Evolutionary conservation across 2,113 vertebrate species (phyloP), one percentile per base, ranked within the genome.

Genomic region (Etia nguti): DNA sequence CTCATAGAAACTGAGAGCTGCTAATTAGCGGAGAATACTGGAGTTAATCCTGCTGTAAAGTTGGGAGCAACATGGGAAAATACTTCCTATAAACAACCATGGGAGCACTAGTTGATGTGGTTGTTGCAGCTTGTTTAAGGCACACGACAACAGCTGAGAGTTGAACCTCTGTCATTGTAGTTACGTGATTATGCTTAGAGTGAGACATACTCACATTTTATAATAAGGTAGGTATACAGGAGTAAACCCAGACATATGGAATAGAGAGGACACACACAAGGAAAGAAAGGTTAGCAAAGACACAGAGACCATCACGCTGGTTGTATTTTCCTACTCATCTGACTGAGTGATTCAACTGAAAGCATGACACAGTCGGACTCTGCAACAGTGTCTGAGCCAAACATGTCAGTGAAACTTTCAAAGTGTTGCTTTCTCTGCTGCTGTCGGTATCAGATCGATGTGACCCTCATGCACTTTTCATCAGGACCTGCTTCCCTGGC

Each of bases 151-250:
- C 31, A 38, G 60, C 60, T 8, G 0, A 38, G 60, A 65, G 18
- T 65, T n/a, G 6, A 65, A 38, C 10, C 34, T 38, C 20, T n/a
- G 16, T 65, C 4, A 0, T 0, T 22, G 60, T 65, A 0, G 60
- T 65, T 38, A 65, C 29, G 31, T 0, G 6, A 36, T 60, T n/a
- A n/a, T 36, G 31, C 60, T 65, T 0, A 36, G 31, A 65, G 6
- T n/a, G 4, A 36, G 60, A 62, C 31, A n/a, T 65, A 0, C 10
- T 41, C 38, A 18, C 15, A 70, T 70, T 43, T 4, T 70, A 22
- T 70, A 70, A 70, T 43, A 43, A 43, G 1, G 2, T 4, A 15
- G n/a, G 13, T 13, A 10, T 46, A 73, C 22, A 46, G 65, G 36
- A 70, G 38, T 70, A 70, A 41, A 50, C 20, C n/a, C 3, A 12